These are phyloP conservation scores for Tridacna crocea DNA, from an alignment of 2,888 invertebrate species.

Conservation along the genomic window DNA sequence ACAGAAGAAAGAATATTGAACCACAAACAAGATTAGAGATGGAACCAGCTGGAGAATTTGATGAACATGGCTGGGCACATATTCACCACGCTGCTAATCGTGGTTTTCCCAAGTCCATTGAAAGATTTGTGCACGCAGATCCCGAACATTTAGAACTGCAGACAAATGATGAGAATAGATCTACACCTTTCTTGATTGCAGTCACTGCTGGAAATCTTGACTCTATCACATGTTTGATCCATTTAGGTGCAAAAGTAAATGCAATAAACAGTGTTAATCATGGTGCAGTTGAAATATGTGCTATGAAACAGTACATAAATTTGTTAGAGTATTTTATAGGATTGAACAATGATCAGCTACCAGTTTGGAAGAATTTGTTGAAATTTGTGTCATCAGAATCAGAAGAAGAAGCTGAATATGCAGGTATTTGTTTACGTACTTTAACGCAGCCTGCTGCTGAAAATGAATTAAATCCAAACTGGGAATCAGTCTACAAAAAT, in stretches of 20 bases:
- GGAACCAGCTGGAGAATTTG: slow-evolving; percentile 72
- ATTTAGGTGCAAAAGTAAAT: slow-evolving; percentile 78
- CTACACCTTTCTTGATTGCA: slow-evolving; percentile 82
- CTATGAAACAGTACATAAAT: slow-evolving; percentile 75
- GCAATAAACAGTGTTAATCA: slow-evolving; percentile 79
- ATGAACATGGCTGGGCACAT: slow-evolving; percentile 83
- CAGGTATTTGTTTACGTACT: slow-evolving; percentile 76
- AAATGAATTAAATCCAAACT: slow-evolving; percentile 75
- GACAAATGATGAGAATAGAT: slow-evolving; percentile 79
- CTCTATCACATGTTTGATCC: slow-evolving; percentile 77
- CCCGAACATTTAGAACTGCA: slow-evolving; percentile 80
- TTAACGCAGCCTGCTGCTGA: slow-evolving; percentile 71
- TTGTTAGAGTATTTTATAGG: slow-evolving; percentile 79
- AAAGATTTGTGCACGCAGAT: slow-evolving; percentile 80
- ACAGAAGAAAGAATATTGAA: not conserved
- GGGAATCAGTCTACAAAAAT: slow-evolving; percentile 75
- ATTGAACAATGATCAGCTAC: slow-evolving; percentile 72
- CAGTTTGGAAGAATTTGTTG: slow-evolving; percentile 81
- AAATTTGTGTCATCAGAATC: slow-evolving; percentile 76
- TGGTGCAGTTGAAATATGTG: slow-evolving; percentile 82
- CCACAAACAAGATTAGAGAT: slow-evolving; percentile 13
- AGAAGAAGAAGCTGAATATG: slow-evolving; percentile 79
- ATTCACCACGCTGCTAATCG: slow-evolving; percentile 82
- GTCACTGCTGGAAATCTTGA: slow-evolving; percentile 79
- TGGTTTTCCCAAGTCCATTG: slow-evolving; percentile 82